Conservation (phyloP, 2,797 vertebrate genomes). For the Trichosurus vulpecula region DNA sequence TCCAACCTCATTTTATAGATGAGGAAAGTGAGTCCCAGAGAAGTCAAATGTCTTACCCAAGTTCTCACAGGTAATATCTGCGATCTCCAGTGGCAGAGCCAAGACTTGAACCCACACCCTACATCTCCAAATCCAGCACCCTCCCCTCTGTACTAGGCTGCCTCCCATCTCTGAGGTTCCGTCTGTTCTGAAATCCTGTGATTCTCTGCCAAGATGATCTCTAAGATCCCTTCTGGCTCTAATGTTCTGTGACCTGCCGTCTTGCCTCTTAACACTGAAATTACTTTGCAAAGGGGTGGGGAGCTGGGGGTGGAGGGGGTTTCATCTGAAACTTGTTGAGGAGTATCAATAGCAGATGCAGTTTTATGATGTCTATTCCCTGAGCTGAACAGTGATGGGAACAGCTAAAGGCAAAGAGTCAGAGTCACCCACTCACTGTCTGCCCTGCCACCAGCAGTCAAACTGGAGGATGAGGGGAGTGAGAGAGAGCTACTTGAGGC, state of each 20-base stretch:
- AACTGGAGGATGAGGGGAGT: neutral
- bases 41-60: neutral
- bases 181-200: neutral
- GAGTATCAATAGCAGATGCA: neutral
- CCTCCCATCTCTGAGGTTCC: neutral
- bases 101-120: neutral
- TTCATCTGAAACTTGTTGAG: neutral
- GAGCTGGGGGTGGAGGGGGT: neutral
- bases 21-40: neutral
- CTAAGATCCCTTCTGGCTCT: neutral
- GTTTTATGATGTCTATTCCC: neutral
- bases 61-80: neutral
- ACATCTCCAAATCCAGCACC: neutral
- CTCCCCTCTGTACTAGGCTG: neutral
- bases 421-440: neutral
- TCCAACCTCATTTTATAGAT: neutral
- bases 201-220: neutral
- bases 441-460: neutral
- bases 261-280: neutral
- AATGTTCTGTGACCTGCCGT: slow-evolving; percentile 12
- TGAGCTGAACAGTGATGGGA: neutral
- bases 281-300: neutral
- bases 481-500: neutral
- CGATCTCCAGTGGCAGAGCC: neutral
- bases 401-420: neutral